Base-by-base conservation (phyloP, 2,113 vertebrate species). In the Alethe diademata region DNA sequence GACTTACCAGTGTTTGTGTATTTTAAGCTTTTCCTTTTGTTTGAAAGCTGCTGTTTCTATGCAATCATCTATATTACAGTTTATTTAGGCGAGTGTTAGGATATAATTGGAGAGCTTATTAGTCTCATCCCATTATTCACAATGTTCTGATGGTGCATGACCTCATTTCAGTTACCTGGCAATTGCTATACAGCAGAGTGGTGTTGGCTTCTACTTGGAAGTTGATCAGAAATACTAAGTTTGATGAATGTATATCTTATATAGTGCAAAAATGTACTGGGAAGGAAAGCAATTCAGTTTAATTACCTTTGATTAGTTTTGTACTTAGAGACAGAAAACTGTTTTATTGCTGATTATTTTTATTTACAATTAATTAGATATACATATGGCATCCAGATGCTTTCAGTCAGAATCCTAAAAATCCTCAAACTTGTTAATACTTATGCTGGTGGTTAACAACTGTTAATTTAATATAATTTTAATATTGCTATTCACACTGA, bases 11-110 rank as follows among this genome's bases (percentile, higher is more conserved):
- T 14, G 80, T 70, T 71, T 76, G 10, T 62, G 10, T 38, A 86
- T 90, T 88, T 92, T 69, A 91, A 79, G 64, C 42, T 94, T 87
- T 66, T 66, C 23, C 54, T 82, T 87, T 84, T 95, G 54, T 90
- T 70, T 42, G 15, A 64, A 91, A 74, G 62, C 71, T 95, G 78
- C 50, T 91, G 71, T 78, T 96, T 42, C 71, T 60, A 57, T 73
- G 83, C 43, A 25, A 65, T 85, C 35, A 29, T 54, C 78, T 90
- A 25, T 80, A 57, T 83, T 82, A 33, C 50, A 26, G 61, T 84
- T 92, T 86, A 90, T 81, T 86, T 80, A 71, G 51, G 24, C 28
- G 29, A 12, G 16, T 38, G 64, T 81, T 81, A 36, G 36, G 43
- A 51, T 60, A 29, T 15, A 47, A 94, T 8, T 86, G 69, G 65